Conservation (phyloP, 2,797 vertebrate genomes). For the Uromys caudimaculatus region DNA sequence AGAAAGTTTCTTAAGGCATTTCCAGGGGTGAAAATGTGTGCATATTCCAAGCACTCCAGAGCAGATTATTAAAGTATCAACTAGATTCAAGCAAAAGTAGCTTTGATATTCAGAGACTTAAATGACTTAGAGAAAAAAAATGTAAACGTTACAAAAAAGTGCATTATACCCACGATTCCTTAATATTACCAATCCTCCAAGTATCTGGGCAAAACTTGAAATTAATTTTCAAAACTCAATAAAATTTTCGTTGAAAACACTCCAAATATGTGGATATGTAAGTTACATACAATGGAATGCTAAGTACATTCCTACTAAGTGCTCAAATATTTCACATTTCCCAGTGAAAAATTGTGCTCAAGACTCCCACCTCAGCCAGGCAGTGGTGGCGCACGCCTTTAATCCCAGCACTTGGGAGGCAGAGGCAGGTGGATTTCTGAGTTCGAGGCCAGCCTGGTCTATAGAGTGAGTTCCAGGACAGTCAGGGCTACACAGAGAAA, state of each 20-base stretch:
- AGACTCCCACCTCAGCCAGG: slow-evolving; percentile 3
- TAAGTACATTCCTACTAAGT: slow-evolving; percentile 44
- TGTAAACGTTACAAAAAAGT: slow-evolving; percentile 33
- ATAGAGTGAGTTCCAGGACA: too few relatives aligned
- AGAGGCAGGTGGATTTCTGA: too few relatives aligned
- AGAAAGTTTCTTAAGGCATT: slow-evolving; percentile 18
- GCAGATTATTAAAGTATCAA: background rate
- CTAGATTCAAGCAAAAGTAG: slow-evolving; percentile 20
- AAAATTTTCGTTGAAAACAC: background rate
- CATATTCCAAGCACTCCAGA: slow-evolving; percentile 38
- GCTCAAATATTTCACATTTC: background rate
- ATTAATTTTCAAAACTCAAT: slow-evolving; percentile 53
- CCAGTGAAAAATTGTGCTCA: background rate
- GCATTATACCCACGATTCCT: background rate
- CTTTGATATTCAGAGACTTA: slow-evolving; percentile 3
- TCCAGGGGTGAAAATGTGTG: background rate
- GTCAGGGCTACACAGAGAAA: too few relatives aligned
- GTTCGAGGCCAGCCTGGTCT: too few relatives aligned
- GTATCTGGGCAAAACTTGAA: slow-evolving; percentile 34
- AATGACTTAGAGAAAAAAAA: slow-evolving; percentile 41
- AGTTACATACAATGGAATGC: background rate
- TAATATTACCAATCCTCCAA: slow-evolving; percentile 20
- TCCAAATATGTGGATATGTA: background rate
- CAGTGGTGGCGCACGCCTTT: too few relatives aligned
- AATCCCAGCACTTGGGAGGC: too few relatives aligned